phyloP scores from a whole-genome alignment of 2,888 invertebrate species.

The Xestia c-nigrum region DNA sequence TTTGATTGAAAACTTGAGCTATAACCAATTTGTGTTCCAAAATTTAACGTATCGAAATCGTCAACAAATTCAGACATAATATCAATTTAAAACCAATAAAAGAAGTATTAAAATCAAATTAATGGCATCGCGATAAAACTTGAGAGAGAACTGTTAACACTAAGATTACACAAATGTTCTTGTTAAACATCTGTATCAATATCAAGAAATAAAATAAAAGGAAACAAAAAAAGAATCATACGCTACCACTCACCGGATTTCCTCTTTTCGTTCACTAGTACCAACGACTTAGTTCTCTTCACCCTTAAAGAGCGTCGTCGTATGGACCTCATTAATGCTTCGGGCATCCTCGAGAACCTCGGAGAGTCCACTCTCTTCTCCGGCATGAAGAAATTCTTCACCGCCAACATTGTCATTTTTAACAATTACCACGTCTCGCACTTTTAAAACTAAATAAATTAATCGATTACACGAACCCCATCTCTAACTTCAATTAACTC shows the following conservation, averaged over 20 bases:
- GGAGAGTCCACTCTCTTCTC: conserved; percentile 91
- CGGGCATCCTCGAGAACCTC: conserved; percentile 92
- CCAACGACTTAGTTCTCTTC: conserved; percentile 94
- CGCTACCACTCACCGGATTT: conserved; percentile 94
- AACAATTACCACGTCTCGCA: conserved; percentile 53
- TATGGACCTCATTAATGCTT: conserved; percentile 93
- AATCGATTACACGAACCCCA: conserved; percentile 62
- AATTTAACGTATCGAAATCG: background rate
- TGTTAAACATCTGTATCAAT: conserved; percentile 36
- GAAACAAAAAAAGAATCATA: conserved; percentile 72
- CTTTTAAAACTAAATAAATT: conserved; percentile 30
- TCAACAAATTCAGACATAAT: background rate
- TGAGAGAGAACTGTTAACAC: background rate
- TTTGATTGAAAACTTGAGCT: background rate
- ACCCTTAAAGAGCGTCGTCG: conserved; percentile 93
- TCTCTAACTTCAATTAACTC: conserved; percentile 59
- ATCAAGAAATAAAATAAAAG: conserved; percentile 30
- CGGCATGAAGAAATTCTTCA: conserved; percentile 94
- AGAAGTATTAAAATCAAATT: background rate
- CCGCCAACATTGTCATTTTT: conserved; percentile 91
- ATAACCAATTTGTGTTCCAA: background rate
- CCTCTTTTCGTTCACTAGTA: conserved; percentile 93
- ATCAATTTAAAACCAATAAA: conserved; percentile 14
- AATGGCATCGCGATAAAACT: background rate
- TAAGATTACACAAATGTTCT: background rate